phyloP scores from a whole-genome alignment of 2,113 vertebrate species.

The Tachycineta bicolor region DNA sequence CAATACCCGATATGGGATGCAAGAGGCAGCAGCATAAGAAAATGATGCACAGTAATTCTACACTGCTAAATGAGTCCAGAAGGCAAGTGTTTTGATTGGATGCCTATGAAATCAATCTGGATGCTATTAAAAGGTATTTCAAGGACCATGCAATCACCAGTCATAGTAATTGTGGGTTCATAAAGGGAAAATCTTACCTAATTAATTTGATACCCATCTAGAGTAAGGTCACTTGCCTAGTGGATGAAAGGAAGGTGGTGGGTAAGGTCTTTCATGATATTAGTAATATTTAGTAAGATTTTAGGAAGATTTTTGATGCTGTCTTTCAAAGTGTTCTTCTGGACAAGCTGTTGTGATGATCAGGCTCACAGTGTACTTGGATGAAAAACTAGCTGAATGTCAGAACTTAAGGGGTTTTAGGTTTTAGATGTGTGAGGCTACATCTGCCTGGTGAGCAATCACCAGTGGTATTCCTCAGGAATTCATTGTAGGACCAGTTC shows the following conservation, averaged over 20 bases:
- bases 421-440: background rate
- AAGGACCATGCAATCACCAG: background rate
- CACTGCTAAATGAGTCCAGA: background rate
- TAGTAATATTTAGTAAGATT: background rate
- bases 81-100: background rate
- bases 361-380: background rate
- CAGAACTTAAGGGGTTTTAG: rapidly evolving
- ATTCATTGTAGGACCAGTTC: background rate
- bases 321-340: background rate
- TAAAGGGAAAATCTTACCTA: background rate
- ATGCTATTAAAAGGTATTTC: background rate
- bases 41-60: background rate
- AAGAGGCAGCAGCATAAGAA: background rate
- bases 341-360: background rate
- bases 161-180: background rate
- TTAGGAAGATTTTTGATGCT: background rate
- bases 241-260: background rate
- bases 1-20: background rate
- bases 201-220: background rate
- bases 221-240: too few relatives aligned
- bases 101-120: background rate
- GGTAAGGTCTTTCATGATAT: background rate
- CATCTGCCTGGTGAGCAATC: background rate
- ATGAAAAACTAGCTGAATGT: background rate
- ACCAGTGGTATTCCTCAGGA: background rate